Conservation (phyloP, 35 echinoderm and acorn worm species). For the Nesometra sesokonis region DNA sequence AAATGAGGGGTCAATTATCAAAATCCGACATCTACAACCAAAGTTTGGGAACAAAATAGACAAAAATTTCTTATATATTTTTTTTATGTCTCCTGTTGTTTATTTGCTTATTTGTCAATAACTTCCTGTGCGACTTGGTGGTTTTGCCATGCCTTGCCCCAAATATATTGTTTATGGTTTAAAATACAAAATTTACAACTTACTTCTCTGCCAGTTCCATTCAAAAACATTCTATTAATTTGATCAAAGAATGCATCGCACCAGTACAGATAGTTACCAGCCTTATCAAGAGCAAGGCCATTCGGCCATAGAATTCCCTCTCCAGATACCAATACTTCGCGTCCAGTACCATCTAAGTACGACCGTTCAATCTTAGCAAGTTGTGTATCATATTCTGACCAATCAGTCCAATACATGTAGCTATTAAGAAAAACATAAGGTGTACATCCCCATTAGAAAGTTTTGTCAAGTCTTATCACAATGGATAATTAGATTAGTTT, state of each 20-base stretch:
- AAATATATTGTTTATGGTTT: not conserved
- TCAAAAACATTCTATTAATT: slow-evolving; percentile 29
- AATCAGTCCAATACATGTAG: slow-evolving; percentile 83
- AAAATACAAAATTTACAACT: slow-evolving; percentile 4
- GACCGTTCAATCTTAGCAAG: slow-evolving; percentile 48
- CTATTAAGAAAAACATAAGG: slow-evolving; percentile 21
- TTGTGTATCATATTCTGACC: slow-evolving; percentile 44
- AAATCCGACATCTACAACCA: too few relatives aligned
- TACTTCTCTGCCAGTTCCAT: not conserved
- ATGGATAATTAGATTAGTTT: too few relatives aligned
- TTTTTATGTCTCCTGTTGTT: too few relatives aligned
- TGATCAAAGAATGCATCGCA: slow-evolving; percentile 88
- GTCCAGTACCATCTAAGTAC: slow-evolving; percentile 50
- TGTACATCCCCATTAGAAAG: too few relatives aligned
- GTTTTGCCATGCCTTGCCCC: too few relatives aligned
- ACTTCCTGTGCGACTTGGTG: too few relatives aligned
- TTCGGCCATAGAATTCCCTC: slow-evolving; percentile 68
- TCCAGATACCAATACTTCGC: not conserved
- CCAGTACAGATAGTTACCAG: slow-evolving; percentile 38
- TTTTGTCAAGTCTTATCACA: too few relatives aligned
- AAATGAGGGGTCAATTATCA: too few relatives aligned
- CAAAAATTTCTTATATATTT: too few relatives aligned
- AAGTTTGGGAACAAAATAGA: too few relatives aligned
- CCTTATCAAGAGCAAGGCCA: slow-evolving; percentile 51
- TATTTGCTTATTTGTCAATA: too few relatives aligned